phyloP scores from a whole-genome alignment of 2,113 vertebrate genomes.

The Cheirogaleus medius region DNA sequence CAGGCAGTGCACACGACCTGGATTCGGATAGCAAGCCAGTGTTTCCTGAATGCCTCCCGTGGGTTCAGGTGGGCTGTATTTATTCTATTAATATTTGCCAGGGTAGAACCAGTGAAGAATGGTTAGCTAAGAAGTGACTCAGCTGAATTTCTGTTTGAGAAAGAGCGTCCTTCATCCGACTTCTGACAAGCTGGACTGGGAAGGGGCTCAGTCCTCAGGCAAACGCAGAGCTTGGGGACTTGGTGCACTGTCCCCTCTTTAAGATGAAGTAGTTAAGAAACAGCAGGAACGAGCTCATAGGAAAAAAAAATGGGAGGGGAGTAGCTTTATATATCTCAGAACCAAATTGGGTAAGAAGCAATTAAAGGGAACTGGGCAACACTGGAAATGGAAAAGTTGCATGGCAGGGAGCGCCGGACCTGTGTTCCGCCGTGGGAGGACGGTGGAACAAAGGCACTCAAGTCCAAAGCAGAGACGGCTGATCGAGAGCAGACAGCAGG shows the following conservation, averaged over 20 bases:
- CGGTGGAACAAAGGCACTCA: conserved; percentile 31
- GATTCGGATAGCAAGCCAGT: rapidly evolving
- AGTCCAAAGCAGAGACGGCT: not conserved
- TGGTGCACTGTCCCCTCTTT: not conserved
- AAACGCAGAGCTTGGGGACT: not conserved
- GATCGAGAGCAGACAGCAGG: conserved; percentile 46
- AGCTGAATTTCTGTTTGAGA: not conserved
- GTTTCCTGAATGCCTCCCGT: rapidly evolving
- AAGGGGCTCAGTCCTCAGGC: not conserved
- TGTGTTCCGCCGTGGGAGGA: conserved; percentile 17
- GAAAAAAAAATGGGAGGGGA: not conserved
- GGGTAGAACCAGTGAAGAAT: not conserved
- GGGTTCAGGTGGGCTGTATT: not conserved
- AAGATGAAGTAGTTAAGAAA: not conserved
- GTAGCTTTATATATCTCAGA: not conserved
- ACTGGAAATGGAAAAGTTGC: conserved; percentile 24
- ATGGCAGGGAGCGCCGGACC: not conserved
- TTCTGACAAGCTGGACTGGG: too few species aligned
- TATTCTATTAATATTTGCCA: not conserved
- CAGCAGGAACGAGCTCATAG: not conserved
- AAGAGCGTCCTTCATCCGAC: not conserved
- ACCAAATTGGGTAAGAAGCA: conserved; percentile 14
- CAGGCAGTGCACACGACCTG: rapidly evolving
- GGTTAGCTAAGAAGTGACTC: not conserved
- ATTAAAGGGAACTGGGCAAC: not conserved